These are phyloP conservation scores for Zaprionus capensis DNA, from an alignment of 1,140 invertebrate species.

Conservation along the genomic window DNA sequence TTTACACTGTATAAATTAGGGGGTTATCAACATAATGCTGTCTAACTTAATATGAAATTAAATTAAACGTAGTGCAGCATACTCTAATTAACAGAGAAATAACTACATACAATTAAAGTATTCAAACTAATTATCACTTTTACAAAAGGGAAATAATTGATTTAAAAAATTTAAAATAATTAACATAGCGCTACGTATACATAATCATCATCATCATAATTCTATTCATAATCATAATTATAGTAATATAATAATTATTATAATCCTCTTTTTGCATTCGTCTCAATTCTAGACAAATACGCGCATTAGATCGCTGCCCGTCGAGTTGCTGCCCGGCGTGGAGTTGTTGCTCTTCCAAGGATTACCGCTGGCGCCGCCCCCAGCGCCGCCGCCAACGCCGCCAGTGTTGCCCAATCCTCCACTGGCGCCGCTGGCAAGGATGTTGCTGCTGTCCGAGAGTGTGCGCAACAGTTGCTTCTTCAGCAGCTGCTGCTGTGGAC, in stretches of 20 bases:
- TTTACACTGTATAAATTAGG: conserved; percentile 69
- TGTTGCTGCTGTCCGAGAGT: conserved; percentile 68
- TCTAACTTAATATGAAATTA: conserved; percentile 58
- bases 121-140: conserved; percentile 75
- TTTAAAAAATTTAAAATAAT: conserved; percentile 65
- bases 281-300: conserved; percentile 65
- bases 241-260: neutral
- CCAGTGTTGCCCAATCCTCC: conserved; percentile 33
- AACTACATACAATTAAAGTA: conserved; percentile 71
- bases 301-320: conserved; percentile 72
- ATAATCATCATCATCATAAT: conserved; percentile 31
- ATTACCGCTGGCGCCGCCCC: conserved; percentile 42
- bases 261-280: conserved; percentile 18
- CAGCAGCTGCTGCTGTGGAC: conserved; percentile 54
- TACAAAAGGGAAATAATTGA: conserved; percentile 65
- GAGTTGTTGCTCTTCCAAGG: conserved; percentile 70
- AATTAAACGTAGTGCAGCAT: conserved; percentile 56
- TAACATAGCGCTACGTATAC: conserved; percentile 53
- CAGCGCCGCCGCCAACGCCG: conserved; percentile 5
- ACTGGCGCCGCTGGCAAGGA: conserved; percentile 27
- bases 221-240: conserved; percentile 34
- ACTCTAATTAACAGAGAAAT: conserved; percentile 51
- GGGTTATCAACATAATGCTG: conserved; percentile 55
- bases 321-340: conserved; percentile 54
- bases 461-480: conserved; percentile 72